Evolutionary conservation across 2,888 invertebrate species (phyloP), one percentile per base, ranked within the genome.

Genomic region (Meandrusa payeni): DNA sequence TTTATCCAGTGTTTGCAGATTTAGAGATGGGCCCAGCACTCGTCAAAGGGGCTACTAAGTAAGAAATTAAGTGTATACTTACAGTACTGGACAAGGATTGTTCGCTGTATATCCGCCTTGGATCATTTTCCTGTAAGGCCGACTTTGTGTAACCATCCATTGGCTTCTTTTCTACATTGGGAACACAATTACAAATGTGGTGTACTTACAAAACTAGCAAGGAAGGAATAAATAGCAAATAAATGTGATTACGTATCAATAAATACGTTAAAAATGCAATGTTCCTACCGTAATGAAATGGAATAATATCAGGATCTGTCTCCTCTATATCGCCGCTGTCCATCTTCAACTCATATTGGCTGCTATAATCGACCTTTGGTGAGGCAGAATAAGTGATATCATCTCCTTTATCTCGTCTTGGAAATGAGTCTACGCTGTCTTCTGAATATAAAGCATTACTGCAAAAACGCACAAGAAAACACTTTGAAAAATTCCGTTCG

Each of bases 301-400:
- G 93, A 75, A 95, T 95, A 58, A 95, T 94, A 74, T 96, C 95
- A 46, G 95, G 95, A 81, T 95, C 94, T 36, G 92, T 91, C 61
- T 93, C 93, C 59, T 91, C 92, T 48, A 69, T 64, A 1, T 72
- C 70, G 0, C 89, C 90, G 51, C 57, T 83, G 55, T 69, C 91
- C 82, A 73, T 87, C 87, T 69, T 89, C 75, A 76, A 79, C 67
- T 70, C 90, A 66, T 77, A 79, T 69, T 76, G 89, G 67, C 76
- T 80, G 73, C 75, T 86, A 79, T 86, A 88, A 68, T 80, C 81
- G 56, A 77, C 70, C 61, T 78, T 78, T 48, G 70, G 85, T 11
- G 76, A 74, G 15, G 67, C 74, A 15, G 76, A 74, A 55, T 83
- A 83, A 0, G 78, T 76, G 50, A 72, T 73, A 33, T 73, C 41